Percentiles rank a stretch among this genome's conserved stretches.
These are phyloP conservation scores for Cephus cinctus DNA, from an alignment of 1,140 invertebrate genomes.

Conservation along the genomic window DNA sequence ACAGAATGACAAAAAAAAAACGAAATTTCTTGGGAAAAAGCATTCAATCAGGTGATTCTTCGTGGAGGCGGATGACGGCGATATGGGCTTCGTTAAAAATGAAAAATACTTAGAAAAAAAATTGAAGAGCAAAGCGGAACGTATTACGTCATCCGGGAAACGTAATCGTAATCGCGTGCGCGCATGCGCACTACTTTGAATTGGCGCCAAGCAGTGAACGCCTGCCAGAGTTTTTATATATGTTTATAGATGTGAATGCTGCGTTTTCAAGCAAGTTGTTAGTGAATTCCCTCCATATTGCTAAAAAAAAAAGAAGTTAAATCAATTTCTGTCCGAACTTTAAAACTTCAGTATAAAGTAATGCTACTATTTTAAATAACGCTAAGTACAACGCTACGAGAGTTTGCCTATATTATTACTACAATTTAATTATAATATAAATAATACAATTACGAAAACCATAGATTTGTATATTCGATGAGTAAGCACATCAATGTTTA, in stretches of 20 bases:
- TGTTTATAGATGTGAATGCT: conserved; percentile 33
- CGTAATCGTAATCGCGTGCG: no score
- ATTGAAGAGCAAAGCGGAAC: neutral
- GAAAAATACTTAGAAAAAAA: neutral
- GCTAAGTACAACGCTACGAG: conserved; percentile 51
- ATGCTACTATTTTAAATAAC: conserved; percentile 54
- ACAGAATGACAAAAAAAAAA: conserved; percentile 3
- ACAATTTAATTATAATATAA: conserved; percentile 28
- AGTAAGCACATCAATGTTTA: conserved; percentile 41
- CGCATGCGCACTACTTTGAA: no score
- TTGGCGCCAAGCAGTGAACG: neutral
- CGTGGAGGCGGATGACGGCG: neutral
- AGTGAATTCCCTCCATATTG: conserved; percentile 55
- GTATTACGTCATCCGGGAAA: no score
- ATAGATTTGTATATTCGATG: conserved; percentile 51
- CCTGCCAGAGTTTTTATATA: neutral
- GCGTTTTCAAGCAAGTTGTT: conserved; percentile 48
- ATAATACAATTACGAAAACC: conserved; percentile 18
- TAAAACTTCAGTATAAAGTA: conserved; percentile 41
- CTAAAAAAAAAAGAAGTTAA: conserved; percentile 36
- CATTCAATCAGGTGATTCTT: neutral
- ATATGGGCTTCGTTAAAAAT: neutral
- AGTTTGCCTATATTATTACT: conserved; percentile 48
- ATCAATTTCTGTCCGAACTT: conserved; percentile 48
- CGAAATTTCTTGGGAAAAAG: conserved; percentile 1